A percentile compares a stretch with the other conserved stretches of the same genome.
These are phyloP conservation scores for Chloromyia formosa DNA, from an alignment of 2,888 invertebrate species.

Conservation along the genomic window DNA sequence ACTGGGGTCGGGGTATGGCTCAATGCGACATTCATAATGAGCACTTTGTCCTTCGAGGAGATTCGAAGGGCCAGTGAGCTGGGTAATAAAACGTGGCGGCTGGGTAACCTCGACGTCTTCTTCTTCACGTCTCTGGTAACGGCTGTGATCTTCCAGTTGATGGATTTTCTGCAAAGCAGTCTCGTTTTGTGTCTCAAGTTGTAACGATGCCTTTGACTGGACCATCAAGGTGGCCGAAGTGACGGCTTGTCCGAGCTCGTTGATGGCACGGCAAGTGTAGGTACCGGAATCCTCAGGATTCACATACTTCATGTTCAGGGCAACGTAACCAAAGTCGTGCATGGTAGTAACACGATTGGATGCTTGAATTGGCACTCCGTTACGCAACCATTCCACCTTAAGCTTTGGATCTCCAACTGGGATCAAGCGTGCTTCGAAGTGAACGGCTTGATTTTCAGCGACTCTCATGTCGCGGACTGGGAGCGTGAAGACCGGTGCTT, in stretches of 20 bases:
- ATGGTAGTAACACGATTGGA: slow-evolving; percentile 92
- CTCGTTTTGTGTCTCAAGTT: slow-evolving; percentile 89
- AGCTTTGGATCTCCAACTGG: slow-evolving; percentile 93
- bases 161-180: slow-evolving; percentile 87
- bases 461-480: slow-evolving; percentile 87
- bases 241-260: slow-evolving; percentile 93
- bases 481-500: slow-evolving; percentile 92
- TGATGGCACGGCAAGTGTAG: slow-evolving; percentile 92
- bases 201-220: slow-evolving; percentile 87
- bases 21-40: slow-evolving; percentile 92
- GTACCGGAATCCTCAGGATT: slow-evolving; percentile 97
- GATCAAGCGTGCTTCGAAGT: slow-evolving; percentile 92
- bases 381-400: slow-evolving; percentile 92
- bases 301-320: slow-evolving; percentile 92
- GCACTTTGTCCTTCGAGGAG: slow-evolving; percentile 89
- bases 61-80: slow-evolving; percentile 85
- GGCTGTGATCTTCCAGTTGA: slow-evolving; percentile 82
- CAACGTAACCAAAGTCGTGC: slow-evolving; percentile 98
- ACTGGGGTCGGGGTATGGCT: slow-evolving; percentile 89
- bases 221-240: slow-evolving; percentile 92
- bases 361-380: slow-evolving; percentile 91
- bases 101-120: slow-evolving; percentile 82
- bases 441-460: slow-evolving; percentile 90
- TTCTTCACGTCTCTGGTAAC: slow-evolving; percentile 82
- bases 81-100: slow-evolving; percentile 85